These are phyloP conservation scores for Furnarius figulus DNA, from an alignment of 2,113 vertebrate genomes.

Conservation along the genomic window DNA sequence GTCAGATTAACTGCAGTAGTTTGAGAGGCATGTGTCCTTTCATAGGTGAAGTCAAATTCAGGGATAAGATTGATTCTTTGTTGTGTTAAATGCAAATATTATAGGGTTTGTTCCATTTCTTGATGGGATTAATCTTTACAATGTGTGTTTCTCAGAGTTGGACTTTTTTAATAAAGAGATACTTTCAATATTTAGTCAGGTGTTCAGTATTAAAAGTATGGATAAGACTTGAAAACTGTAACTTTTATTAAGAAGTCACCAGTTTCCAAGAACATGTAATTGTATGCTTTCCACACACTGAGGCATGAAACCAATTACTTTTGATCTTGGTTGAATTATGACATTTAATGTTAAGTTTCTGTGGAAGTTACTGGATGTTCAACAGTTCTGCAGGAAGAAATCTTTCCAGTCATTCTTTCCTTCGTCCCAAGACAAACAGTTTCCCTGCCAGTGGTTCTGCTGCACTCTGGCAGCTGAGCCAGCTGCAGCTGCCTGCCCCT, in stretches of 20 bases:
- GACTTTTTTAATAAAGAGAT: neutral
- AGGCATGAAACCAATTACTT: neutral
- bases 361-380: neutral
- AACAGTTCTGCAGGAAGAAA: neutral
- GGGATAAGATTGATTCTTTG: neutral
- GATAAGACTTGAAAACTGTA: neutral
- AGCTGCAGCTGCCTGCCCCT: neutral
- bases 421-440: neutral
- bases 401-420: constrained; percentile 7
- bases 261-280: neutral
- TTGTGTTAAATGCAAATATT: neutral
- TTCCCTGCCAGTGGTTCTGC: constrained; percentile 3
- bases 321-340: neutral
- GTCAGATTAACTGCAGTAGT: neutral
- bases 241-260: neutral
- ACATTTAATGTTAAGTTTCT: neutral
- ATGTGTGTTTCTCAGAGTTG: neutral
- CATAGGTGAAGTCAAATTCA: neutral
- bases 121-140: neutral
- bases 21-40: neutral
- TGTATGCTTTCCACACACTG: neutral
- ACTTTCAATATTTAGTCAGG: neutral
- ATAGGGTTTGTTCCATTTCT: neutral
- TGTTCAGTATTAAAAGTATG: neutral
- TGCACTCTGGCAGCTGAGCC: neutral